These are phyloP conservation scores for Steinernema hermaphroditum DNA, from an alignment of 2,888 invertebrate species.

Conservation along the genomic window DNA sequence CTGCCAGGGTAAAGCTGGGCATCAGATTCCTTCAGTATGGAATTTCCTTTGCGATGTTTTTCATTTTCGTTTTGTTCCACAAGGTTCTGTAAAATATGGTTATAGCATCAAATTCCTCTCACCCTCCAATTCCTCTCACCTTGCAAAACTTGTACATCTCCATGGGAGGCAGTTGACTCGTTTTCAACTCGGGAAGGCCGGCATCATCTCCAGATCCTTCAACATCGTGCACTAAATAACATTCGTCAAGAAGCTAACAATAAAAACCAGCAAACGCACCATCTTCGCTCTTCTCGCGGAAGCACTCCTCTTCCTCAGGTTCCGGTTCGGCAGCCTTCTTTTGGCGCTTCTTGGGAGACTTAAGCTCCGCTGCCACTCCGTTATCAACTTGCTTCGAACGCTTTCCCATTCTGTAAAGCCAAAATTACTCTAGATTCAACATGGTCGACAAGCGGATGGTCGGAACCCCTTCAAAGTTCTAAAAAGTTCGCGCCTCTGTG, in stretches of 20 bases:
- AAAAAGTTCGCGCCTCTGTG: too few relatives aligned
- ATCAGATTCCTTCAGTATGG: background rate
- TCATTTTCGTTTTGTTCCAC: background rate
- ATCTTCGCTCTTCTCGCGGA: constrained; percentile 5
- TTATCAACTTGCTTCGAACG: background rate
- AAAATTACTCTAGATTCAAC: too few relatives aligned
- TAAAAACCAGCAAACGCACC: too few relatives aligned
- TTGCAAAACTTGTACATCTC: constrained; percentile 20
- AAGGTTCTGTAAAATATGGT: background rate
- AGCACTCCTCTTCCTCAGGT: background rate
- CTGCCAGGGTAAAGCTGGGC: background rate
- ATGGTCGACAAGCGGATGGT: too few relatives aligned
- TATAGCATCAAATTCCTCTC: background rate
- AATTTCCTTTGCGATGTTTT: background rate
- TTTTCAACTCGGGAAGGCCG: constrained; percentile 15
- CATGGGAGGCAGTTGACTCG: constrained; percentile 1
- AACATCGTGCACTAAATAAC: background rate
- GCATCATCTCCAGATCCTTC: background rate
- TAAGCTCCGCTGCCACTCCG: background rate
- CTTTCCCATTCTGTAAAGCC: constrained; percentile 2
- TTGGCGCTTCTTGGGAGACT: constrained; percentile 8
- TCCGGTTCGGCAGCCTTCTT: background rate
- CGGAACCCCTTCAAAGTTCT: too few relatives aligned
- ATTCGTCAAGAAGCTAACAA: too few relatives aligned
- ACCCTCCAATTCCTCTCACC: background rate